Evolutionary conservation across 2,797 vertebrate genomes (phyloP).

Genomic region (Chromis chromis): DNA sequence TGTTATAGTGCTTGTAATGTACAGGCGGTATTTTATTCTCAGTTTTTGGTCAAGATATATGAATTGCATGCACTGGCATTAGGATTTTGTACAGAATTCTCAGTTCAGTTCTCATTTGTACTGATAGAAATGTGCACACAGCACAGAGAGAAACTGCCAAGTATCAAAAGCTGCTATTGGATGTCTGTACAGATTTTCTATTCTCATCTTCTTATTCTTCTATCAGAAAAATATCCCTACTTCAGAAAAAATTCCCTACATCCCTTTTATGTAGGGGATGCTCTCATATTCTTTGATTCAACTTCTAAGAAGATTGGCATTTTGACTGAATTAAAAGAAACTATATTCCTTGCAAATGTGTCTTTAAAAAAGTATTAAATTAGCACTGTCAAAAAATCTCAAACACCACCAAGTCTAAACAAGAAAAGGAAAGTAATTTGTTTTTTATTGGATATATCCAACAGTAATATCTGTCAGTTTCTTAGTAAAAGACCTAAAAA

Average conservation of each 20-base stretch:
- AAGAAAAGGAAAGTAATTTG: no score
- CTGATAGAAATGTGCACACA: no score
- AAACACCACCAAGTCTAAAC: neutral
- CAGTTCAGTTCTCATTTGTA: neutral
- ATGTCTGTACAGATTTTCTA: no score
- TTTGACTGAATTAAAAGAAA: neutral
- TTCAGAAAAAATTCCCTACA: no score
- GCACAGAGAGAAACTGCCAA: neutral
- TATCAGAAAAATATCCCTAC: no score
- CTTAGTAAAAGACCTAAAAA: slow-evolving; percentile 1
- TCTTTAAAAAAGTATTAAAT: no score
- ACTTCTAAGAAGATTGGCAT: neutral
- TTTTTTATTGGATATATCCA: no score
- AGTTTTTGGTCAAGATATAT: neutral
- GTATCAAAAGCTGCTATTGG: neutral
- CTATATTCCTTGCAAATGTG: no score
- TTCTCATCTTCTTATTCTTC: no score
- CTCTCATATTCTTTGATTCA: neutral
- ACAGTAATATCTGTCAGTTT: no score
- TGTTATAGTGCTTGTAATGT: neutral
- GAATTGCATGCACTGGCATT: neutral
- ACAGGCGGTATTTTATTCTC: no score
- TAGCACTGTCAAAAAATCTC: no score
- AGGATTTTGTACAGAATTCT: neutral
- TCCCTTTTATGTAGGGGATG: neutral